Percentiles rank a stretch among this genome's conserved stretches.
These are phyloP conservation scores for Clarias magur DNA, from an alignment of 2,113 vertebrate species.

Conservation along the genomic window DNA sequence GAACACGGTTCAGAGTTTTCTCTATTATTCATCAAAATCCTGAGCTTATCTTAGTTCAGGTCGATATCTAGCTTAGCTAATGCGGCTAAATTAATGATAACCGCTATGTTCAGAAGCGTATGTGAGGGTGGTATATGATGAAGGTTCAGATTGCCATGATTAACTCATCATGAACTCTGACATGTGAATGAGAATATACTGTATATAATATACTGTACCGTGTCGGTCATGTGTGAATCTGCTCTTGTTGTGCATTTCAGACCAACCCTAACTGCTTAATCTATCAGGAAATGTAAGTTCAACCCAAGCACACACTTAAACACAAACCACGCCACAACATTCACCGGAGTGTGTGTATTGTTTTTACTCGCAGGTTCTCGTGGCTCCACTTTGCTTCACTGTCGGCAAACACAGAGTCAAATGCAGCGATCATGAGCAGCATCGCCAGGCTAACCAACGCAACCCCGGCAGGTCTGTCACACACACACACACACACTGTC, in stretches of 20 bases:
- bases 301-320: neutral
- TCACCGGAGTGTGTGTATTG: neutral
- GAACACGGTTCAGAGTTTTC: neutral
- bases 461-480: conserved; percentile 50
- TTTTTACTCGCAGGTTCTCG: conserved; percentile 51
- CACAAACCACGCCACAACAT: neutral
- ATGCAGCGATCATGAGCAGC: conserved; percentile 44
- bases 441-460: conserved; percentile 50
- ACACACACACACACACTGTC: neutral
- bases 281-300: conserved; percentile 11
- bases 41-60: neutral
- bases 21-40: neutral
- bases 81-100: neutral
- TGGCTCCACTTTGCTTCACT: conserved; percentile 53
- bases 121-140: neutral
- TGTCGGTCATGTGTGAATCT: neutral
- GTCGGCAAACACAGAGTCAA: conserved; percentile 31
- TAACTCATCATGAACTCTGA: neutral
- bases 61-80: no score
- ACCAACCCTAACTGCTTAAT: neutral
- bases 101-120: neutral
- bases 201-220: neutral
- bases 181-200: neutral
- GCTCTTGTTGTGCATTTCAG: conserved; percentile 22
- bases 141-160: neutral